Base-by-base conservation (phyloP, 2,113 vertebrate genomes). In the Chaetops frenatus region DNA sequence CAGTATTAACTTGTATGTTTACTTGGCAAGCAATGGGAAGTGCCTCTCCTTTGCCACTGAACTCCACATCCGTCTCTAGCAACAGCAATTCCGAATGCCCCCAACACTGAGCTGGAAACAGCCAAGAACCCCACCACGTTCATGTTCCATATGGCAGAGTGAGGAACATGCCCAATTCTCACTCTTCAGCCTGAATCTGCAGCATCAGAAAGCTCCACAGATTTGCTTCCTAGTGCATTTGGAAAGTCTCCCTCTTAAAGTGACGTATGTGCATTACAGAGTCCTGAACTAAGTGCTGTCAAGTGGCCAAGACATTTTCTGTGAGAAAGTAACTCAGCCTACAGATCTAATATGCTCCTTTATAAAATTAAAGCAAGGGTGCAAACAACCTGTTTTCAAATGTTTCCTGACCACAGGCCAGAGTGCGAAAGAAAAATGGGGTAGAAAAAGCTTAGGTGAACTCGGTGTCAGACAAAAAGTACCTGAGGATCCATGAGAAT, bases 231-330 rank as follows among this genome's bases (percentile, higher is more conserved):
- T 11, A 78, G 45, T 10, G 24, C 28, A 10, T 42, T 82, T 71
- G 58, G 47, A n/a, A 92, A 69, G 44, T 22, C 62, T 62, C 70
- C 53, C 69, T 76, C 47, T 24, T 36, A 16, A 78, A 78, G 88
- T 62, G 83, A 93, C 12, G 12, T 25, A 57, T 3, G 54, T 15
- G 66, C 71, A 17, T n/a, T 60, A 45, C 53, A 60, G 78, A 57
- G 82, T 53, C 71, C 85, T 27, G 4, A 86, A 79, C 15, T 31
- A 76, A 89, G 64, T 22, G 60, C 88, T 74, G 91, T 67, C 81
- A 94, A 94, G 86, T 27, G 31, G 64, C 86, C 65, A 82, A 90
- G 44, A 35, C 58, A 22, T 53, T 74, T 96, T 91, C 91, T 94
- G 3, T 21, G 69, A 78, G 86, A 88, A 73, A 86, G 50, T 16